Conservation (phyloP, 2,797 vertebrate species). For the Rhyacichthys aspro region DNA sequence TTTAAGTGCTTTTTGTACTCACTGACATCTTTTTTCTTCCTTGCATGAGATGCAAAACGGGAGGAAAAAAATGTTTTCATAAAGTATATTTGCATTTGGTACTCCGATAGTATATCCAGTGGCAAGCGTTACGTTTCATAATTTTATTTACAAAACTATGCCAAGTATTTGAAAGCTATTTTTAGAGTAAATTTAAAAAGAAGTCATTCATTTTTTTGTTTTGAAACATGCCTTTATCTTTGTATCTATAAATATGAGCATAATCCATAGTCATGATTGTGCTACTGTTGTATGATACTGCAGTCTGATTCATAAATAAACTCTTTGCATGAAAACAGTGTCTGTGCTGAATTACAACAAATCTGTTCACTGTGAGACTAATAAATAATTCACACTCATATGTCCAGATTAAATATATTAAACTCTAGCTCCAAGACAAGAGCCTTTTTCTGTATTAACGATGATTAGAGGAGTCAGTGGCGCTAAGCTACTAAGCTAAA, state of each 20-base stretch:
- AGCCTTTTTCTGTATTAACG: too few species aligned
- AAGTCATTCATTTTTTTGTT: slow-evolving; percentile 74
- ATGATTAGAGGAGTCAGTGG: too few species aligned
- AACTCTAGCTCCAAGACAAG: too few species aligned
- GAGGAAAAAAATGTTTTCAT: slow-evolving; percentile 76
- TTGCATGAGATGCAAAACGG: slow-evolving; percentile 78
- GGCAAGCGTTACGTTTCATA: slow-evolving; percentile 77
- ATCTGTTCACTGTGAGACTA: too few species aligned
- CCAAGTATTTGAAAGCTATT: slow-evolving; percentile 85
- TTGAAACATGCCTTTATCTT: slow-evolving; percentile 80
- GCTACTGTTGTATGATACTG: slow-evolving; percentile 82
- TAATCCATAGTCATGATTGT: slow-evolving; percentile 82
- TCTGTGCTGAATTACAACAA: slow-evolving; percentile 55
- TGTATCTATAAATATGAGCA: slow-evolving; percentile 81
- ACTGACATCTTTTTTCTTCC: slow-evolving; percentile 78
- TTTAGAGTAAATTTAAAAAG: too few species aligned
- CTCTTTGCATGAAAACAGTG: slow-evolving; percentile 80
- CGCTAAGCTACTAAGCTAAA: too few species aligned
- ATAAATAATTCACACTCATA: too few species aligned
- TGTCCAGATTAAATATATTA: too few species aligned
- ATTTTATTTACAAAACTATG: slow-evolving; percentile 81
- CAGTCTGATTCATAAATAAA: slow-evolving; percentile 84
- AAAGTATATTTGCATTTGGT: slow-evolving; percentile 83
- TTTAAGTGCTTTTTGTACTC: slow-evolving; percentile 84
- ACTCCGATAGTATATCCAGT: slow-evolving; percentile 73